Base-by-base conservation (phyloP, 1,140 invertebrate species). In the Pseudoatta argentina region DNA sequence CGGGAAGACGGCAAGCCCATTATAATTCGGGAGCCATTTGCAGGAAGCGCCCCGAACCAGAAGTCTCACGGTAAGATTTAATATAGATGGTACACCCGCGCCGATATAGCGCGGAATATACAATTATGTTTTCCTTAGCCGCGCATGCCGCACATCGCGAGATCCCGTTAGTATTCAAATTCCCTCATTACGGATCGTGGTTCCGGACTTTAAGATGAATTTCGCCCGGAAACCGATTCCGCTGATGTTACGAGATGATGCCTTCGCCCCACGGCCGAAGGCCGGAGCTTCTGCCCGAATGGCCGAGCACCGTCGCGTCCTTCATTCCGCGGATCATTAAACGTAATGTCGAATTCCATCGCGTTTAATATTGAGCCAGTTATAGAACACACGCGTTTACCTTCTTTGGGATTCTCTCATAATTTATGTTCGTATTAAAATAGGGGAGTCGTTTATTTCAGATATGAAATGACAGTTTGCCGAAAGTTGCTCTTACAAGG, bases 1-100 rank as follows among this genome's bases (percentile, higher is more conserved):
- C 95, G 98, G 77, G 98, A 98, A 95, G 98, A 98, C 94, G 97
- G 97, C 67, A 96, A 96, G 86, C 97, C 98, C 89, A 98, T 99
- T 88, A 96, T 98, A 34, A 96, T 98, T 59, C 97, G 97, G 92
- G 96, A 97, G 89, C 87, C 93, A 78, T 90, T 86, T 57, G 81
- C 85, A 88, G 85, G 86, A 67, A 92, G 88, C 85, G 89, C 93
- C 86, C 95, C 94, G 89, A 96, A 96, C 85, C 94, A 95, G 59
- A 97, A 97, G 95, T 96, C 95, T 66, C 90, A 91, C 39, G 93
- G 94, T 93, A 92, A 93, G 93, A 91, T 91, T 91, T 90, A 90
- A 86, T 88, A 81, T 88, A 88, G 77, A 88, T 76, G 87, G 69
- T 48, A 83, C 77, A 59, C 71, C 66, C 34, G 69, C 66, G 27